Conservation (phyloP, 2,797 vertebrate species). For the Anisognathus igniventris region DNA sequence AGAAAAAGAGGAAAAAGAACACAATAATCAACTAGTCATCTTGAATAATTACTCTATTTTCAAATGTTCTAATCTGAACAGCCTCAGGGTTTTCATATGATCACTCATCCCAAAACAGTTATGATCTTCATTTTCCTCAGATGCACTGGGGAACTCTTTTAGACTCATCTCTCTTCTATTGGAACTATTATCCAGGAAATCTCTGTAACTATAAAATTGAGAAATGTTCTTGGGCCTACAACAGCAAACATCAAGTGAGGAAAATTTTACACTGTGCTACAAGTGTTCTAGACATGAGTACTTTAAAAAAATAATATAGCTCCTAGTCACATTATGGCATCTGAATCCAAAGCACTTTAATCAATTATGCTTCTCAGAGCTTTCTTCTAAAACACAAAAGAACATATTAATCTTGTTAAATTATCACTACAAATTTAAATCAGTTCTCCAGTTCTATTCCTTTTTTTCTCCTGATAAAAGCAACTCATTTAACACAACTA, state of each 20-base stretch:
- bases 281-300: not conserved
- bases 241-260: not conserved
- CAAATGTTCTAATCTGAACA: not conserved
- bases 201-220: not conserved
- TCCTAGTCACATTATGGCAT: not conserved
- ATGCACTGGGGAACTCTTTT: not conserved
- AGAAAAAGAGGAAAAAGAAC: not conserved
- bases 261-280: not conserved
- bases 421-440: not conserved
- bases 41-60: not conserved
- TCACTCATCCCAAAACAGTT: not conserved
- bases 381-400: not conserved
- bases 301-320: not conserved
- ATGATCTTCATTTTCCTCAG: not conserved
- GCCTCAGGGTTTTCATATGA: not conserved
- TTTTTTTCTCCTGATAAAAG: not conserved
- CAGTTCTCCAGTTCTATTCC: not conserved
- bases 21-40: not conserved
- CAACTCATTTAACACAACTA: not conserved
- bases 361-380: not conserved
- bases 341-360: not conserved
- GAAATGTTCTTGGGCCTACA: not conserved
- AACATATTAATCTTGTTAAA: not conserved
- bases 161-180: not conserved
- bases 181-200: not conserved